These are phyloP conservation scores for Colletes latitarsis DNA, from an alignment of 1,140 invertebrate species.

Conservation along the genomic window DNA sequence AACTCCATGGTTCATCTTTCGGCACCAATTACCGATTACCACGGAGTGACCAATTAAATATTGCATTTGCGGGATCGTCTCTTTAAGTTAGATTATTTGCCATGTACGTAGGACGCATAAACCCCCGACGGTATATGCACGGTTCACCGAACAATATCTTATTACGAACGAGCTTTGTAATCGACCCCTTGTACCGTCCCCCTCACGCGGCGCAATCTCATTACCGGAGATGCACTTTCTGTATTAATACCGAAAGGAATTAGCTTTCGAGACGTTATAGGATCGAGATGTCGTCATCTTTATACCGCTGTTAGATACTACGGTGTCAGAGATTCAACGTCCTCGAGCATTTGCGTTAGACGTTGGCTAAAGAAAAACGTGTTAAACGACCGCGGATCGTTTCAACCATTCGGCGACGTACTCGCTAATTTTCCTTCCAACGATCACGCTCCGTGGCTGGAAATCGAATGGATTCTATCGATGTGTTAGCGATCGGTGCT, in stretches of 20 bases:
- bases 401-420: constrained; percentile 5
- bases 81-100: constrained; percentile 32
- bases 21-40: not conserved
- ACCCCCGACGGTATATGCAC: constrained; percentile 28
- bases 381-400: not conserved
- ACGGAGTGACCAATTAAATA: constrained; percentile 27
- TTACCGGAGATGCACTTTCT: constrained; percentile 77
- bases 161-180: constrained; percentile 74
- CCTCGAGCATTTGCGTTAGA: not conserved
- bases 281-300: constrained; percentile 78
- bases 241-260: constrained; percentile 79
- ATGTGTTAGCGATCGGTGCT: constrained; percentile 25
- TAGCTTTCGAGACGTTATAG: constrained; percentile 75
- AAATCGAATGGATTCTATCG: constrained; percentile 42
- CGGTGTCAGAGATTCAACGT: no score
- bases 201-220: constrained; percentile 76
- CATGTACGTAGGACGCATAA: not conserved
- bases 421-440: constrained; percentile 34
- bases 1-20: constrained; percentile 32
- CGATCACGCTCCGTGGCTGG: not conserved
- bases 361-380: no score
- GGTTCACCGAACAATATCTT: constrained; percentile 68
- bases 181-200: constrained; percentile 72
- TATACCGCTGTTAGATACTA: constrained; percentile 53
- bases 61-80: not conserved